Percentiles rank a stretch among this genome's conserved stretches.
Conservation (phyloP, 2,113 vertebrate species). For the Myodes glareolus region DNA sequence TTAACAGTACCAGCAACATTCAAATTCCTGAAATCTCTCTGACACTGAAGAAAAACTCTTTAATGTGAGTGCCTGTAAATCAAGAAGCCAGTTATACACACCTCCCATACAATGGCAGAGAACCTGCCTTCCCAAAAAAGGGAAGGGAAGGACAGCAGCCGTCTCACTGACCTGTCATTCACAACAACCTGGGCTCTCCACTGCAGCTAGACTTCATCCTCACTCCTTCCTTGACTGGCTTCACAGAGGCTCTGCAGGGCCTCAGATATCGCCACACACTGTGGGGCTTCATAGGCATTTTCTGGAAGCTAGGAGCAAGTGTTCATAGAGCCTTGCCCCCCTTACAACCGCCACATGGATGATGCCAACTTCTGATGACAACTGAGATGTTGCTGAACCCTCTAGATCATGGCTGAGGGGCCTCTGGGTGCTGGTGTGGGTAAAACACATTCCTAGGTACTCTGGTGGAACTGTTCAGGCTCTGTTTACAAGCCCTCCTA, state of each 20-base stretch:
- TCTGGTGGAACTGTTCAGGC: neutral
- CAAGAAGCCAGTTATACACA: neutral
- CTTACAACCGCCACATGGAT: neutral
- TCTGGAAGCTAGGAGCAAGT: neutral
- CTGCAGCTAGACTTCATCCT: neutral
- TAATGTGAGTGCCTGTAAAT: neutral
- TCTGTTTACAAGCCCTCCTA: neutral
- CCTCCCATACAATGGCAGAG: neutral
- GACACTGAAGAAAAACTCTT: neutral
- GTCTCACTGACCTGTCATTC: too few relatives aligned
- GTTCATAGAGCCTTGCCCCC: neutral
- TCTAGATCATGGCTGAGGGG: neutral
- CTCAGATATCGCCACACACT: neutral
- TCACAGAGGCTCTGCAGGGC: neutral
- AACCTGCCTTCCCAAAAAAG: neutral
- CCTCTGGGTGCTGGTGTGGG: neutral
- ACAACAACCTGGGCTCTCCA: neutral
- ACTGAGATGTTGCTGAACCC: neutral
- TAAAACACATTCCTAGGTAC: neutral
- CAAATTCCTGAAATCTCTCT: neutral
- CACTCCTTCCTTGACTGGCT: neutral
- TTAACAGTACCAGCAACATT: neutral
- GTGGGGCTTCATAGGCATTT: neutral
- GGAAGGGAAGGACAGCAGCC: too few relatives aligned
- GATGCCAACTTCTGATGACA: neutral